Evolutionary conservation across 2,113 vertebrate species (phyloP).

Genomic region (Thunnus thynnus): DNA sequence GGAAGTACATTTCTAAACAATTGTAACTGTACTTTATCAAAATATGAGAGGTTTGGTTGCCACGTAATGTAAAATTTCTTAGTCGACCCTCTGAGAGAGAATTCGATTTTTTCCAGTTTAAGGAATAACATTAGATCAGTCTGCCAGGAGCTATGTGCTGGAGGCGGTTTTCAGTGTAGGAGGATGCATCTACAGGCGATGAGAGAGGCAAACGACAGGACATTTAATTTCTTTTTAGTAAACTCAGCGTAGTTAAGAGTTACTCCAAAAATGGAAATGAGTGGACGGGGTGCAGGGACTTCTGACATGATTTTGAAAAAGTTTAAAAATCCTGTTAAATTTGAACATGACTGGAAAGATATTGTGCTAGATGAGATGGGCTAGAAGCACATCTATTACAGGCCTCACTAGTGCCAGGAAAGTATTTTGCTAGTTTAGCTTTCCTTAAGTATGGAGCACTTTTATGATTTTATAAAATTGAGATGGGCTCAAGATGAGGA

Average conservation of each 20-base stretch:
- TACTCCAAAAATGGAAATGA: background rate
- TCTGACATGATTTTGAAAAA: background rate
- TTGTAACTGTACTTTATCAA: background rate
- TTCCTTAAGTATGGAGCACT: background rate
- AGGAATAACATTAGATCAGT: conserved; percentile 10
- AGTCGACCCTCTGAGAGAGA: background rate
- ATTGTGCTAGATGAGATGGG: background rate
- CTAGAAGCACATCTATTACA: background rate
- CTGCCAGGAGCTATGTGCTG: background rate
- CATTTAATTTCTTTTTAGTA: background rate
- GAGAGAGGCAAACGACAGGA: background rate
- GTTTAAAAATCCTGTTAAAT: background rate
- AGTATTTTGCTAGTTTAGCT: background rate
- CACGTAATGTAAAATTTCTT: background rate
- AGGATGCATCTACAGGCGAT: background rate
- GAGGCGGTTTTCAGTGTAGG: background rate
- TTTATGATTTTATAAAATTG: background rate
- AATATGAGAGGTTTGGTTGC: background rate
- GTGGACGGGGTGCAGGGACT: background rate
- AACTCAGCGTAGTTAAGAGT: background rate
- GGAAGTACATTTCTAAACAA: too few relatives aligned
- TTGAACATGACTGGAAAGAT: background rate
- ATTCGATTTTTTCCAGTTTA: background rate
- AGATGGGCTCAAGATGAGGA: background rate
- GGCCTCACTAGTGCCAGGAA: background rate